Evolutionary conservation across 1,140 invertebrate species (phyloP).

Genomic region (Hestina assimilis): DNA sequence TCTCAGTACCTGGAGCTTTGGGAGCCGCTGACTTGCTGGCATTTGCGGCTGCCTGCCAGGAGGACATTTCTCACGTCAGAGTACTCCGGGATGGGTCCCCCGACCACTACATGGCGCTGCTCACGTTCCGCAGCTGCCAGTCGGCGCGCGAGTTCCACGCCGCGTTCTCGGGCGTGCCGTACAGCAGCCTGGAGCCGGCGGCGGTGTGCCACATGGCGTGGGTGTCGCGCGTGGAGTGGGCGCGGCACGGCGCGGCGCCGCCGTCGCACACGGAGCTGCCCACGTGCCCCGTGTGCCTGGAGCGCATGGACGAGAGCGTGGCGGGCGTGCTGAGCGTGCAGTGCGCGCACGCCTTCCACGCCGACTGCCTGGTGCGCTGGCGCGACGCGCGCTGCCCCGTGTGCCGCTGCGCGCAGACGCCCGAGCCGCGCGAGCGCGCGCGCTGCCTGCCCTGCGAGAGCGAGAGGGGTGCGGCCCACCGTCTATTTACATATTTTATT

Average conservation of each 20-base stretch:
- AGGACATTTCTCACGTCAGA: conserved; percentile 93
- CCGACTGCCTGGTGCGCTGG: conserved; percentile 96
- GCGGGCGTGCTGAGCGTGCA: conserved; percentile 98
- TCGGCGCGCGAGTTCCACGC: conserved; percentile 95
- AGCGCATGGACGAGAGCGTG: conserved; percentile 98
- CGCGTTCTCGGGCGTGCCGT: conserved; percentile 94
- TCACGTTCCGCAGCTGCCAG: conserved; percentile 88
- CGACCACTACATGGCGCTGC: conserved; percentile 98
- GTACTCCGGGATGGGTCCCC: conserved; percentile 92
- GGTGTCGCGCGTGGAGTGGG: conserved; percentile 95
- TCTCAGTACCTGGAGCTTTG: conserved; percentile 95
- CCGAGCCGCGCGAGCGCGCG: conserved; percentile 91
- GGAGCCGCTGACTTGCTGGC: conserved; percentile 95
- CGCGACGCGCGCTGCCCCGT: conserved; percentile 93
- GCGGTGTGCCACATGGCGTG: conserved; percentile 95
- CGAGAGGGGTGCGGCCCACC: conserved; percentile 13
- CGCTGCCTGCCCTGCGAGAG: conserved; percentile 88
- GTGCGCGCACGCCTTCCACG: conserved; percentile 99
- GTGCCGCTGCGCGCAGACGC: conserved; percentile 94
- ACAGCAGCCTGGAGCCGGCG: conserved; percentile 95
- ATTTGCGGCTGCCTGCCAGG: conserved; percentile 96
- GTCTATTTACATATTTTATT: not conserved
- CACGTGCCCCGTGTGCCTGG: conserved; percentile 97
- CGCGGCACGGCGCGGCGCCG: conserved; percentile 83
- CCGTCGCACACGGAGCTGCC: conserved; percentile 95